phyloP scores from a whole-genome alignment of 2,797 vertebrate genomes.

The Hypotaenidia philippensis region DNA sequence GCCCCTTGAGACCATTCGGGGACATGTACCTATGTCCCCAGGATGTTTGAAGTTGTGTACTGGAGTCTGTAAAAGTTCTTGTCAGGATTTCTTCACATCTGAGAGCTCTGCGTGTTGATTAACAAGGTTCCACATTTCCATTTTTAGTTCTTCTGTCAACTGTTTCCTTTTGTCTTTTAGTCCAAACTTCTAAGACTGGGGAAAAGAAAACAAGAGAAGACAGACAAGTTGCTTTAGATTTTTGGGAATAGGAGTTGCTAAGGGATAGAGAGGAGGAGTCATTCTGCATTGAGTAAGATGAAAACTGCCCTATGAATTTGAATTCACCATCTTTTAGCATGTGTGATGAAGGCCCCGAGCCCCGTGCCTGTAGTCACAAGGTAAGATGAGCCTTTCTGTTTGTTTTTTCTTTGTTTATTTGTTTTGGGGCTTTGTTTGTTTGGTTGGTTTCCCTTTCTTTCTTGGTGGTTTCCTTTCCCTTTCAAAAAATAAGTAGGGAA shows the following conservation, averaged over 20 bases:
- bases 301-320: background rate
- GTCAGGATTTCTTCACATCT: background rate
- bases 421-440: too few relatives aligned
- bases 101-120: background rate
- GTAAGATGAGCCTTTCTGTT: background rate
- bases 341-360: background rate
- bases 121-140: background rate
- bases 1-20: background rate
- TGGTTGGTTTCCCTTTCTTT: too few relatives aligned
- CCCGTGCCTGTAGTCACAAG: background rate
- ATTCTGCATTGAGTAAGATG: background rate
- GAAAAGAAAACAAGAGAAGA: background rate
- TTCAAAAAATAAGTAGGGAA: background rate
- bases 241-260: constrained; percentile 24
- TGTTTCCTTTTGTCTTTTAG: constrained; percentile 12
- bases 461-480: background rate
- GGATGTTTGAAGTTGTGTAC: background rate
- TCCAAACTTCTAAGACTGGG: background rate
- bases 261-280: background rate
- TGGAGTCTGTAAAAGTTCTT: background rate
- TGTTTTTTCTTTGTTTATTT: too few relatives aligned
- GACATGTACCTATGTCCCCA: too few relatives aligned
- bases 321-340: background rate
- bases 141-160: constrained; percentile 51
- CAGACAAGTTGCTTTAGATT: background rate